phyloP scores from a whole-genome alignment of 2,888 invertebrate genomes.

The Eupsilia transversa region DNA sequence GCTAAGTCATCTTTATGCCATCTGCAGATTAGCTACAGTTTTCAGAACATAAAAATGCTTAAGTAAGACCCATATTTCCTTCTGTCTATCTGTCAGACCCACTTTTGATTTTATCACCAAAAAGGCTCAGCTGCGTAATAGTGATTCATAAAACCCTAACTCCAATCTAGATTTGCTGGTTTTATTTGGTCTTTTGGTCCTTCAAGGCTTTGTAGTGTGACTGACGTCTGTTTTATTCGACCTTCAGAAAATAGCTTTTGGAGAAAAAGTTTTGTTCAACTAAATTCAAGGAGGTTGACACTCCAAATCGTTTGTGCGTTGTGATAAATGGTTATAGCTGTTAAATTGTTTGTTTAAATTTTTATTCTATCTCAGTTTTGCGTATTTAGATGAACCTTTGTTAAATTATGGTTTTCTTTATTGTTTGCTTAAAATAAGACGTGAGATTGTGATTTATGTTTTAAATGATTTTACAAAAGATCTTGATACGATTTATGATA shows the following conservation, averaged over 20 bases:
- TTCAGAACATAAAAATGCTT: slow-evolving; percentile 39
- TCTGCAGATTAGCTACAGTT: slow-evolving; percentile 16
- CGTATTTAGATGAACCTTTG: slow-evolving; percentile 1
- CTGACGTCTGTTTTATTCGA: slow-evolving; percentile 50
- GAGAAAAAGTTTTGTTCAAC: slow-evolving; percentile 43
- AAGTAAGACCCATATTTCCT: slow-evolving; percentile 59
- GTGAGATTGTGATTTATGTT: slow-evolving; percentile 5
- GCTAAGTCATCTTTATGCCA: slow-evolving; percentile 19
- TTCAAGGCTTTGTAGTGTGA: slow-evolving; percentile 39
- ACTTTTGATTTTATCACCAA: slow-evolving; percentile 61
- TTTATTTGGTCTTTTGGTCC: slow-evolving; percentile 50
- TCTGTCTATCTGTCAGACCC: slow-evolving; percentile 59
- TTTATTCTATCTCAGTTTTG: slow-evolving; percentile 29
- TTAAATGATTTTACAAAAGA: slow-evolving; percentile 2
- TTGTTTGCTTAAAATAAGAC: slow-evolving; percentile 10
- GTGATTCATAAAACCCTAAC: slow-evolving; percentile 63
- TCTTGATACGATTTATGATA: slow-evolving; percentile 2
- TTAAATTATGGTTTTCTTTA: slow-evolving; percentile 15
- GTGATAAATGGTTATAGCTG: slow-evolving; percentile 51
- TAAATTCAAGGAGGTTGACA: slow-evolving; percentile 57
- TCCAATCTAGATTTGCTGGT: slow-evolving; percentile 56
- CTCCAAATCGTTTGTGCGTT: slow-evolving; percentile 43
- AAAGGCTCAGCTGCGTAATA: slow-evolving; percentile 46
- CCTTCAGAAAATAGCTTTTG: slow-evolving; percentile 39
- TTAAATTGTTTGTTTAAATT: slow-evolving; percentile 41